A percentile compares a stretch with the other conserved stretches of the same genome.
These are phyloP conservation scores for Dromococcyx pavoninus DNA, from an alignment of 2,797 vertebrate species.

Conservation along the genomic window DNA sequence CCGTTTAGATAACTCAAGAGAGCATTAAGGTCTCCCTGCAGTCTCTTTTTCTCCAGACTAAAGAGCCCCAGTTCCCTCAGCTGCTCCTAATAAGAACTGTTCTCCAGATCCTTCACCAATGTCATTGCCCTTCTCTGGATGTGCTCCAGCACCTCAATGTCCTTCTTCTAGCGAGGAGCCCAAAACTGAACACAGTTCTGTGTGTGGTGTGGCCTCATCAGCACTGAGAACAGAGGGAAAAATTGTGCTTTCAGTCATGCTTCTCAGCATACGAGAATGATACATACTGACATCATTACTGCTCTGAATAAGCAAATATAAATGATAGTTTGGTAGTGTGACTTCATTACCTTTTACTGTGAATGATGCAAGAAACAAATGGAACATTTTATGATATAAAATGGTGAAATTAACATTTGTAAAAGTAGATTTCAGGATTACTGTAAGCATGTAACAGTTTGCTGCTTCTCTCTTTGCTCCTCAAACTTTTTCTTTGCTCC, in stretches of 20 bases:
- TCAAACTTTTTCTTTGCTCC: not conserved
- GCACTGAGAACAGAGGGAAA: not conserved
- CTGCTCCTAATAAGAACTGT: too few relatives aligned
- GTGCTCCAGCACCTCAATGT: too few relatives aligned
- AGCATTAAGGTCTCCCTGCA: too few relatives aligned
- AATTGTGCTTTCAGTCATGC: accelerated
- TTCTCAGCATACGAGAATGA: not conserved
- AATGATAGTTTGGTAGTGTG: accelerated
- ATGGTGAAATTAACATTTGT: not conserved
- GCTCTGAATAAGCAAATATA: not conserved
- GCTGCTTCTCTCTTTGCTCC: not conserved
- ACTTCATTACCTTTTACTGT: not conserved
- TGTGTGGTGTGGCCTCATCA: too few relatives aligned
- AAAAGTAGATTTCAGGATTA: not conserved
- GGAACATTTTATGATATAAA: not conserved
- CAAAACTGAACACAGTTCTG: too few relatives aligned
- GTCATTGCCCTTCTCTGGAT: too few relatives aligned
- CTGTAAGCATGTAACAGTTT: not conserved
- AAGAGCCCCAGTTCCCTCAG: too few relatives aligned
- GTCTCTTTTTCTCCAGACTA: too few relatives aligned
- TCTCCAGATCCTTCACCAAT: too few relatives aligned
- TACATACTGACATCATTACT: accelerated
- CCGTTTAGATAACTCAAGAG: too few relatives aligned
- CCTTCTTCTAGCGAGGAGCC: too few relatives aligned
- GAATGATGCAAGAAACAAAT: not conserved